phyloP scores from a whole-genome alignment of 2,113 vertebrate genomes.

The Toxotes chatareus region DNA sequence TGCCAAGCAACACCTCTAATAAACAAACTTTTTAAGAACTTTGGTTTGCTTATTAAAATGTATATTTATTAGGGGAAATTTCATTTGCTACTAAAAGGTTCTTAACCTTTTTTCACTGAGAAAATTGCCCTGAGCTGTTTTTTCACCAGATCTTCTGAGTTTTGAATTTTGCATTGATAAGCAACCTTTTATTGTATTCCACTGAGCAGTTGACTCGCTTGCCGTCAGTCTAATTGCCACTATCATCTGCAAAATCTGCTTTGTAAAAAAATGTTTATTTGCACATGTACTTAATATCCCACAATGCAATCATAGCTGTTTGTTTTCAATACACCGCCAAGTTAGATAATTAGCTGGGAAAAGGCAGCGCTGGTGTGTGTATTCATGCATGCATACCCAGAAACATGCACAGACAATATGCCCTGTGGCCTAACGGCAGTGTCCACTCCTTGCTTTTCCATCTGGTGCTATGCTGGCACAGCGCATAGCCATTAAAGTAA shows the following conservation, averaged over 20 bases:
- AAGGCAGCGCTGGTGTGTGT: conserved; percentile 6
- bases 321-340: not conserved
- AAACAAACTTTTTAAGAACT: not conserved
- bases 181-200: not conserved
- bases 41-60: not conserved
- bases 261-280: not conserved
- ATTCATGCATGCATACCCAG: conserved; percentile 47
- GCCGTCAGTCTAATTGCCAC: not conserved
- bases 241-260: not conserved
- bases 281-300: not conserved
- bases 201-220: not conserved
- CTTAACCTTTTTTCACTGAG: not conserved
- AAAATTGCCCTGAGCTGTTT: not conserved
- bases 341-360: conserved; percentile 19
- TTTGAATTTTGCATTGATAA: not conserved
- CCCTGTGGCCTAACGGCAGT: conserved; percentile 14
- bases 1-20: conserved; percentile 3
- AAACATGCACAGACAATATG: conserved; percentile 26
- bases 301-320: conserved; percentile 4
- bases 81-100: not conserved
- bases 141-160: not conserved
- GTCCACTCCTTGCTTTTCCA: conserved; percentile 31
- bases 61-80: not conserved
- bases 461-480: conserved; percentile 13
- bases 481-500: conserved; percentile 8